phyloP scores from a whole-genome alignment of 2,797 vertebrate genomes.

The Chiloscyllium punctatum region DNA sequence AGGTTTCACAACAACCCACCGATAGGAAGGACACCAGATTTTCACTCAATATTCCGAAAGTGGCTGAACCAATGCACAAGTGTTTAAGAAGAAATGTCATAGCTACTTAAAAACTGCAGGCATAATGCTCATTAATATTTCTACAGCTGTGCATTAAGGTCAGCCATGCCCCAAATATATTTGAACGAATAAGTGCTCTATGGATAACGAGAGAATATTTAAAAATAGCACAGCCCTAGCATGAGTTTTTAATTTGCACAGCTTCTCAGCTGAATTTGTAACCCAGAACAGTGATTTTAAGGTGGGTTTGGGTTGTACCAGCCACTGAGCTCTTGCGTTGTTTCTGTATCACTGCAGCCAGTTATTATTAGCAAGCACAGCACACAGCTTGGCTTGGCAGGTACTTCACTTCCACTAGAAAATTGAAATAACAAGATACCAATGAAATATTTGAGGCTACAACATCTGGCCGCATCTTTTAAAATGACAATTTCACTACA shows the following conservation, averaged over 20 bases:
- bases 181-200: not conserved
- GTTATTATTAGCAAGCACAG: constrained; percentile 37
- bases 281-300: not conserved
- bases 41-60: too few relatives aligned
- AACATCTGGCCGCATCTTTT: not conserved
- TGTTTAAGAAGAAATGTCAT: not conserved
- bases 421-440: not conserved
- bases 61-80: too few relatives aligned
- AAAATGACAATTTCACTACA: too few relatives aligned
- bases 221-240: constrained; percentile 22
- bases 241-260: constrained; percentile 9
- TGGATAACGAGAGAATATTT: not conserved
- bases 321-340: constrained; percentile 42
- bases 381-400: not conserved
- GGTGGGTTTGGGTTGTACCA: not conserved
- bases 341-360: constrained; percentile 47
- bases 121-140: not conserved
- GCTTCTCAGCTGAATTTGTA: constrained; percentile 13
- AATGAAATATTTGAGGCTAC: not conserved
- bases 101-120: not conserved
- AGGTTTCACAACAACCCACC: too few relatives aligned
- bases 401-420: not conserved
- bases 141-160: not conserved
- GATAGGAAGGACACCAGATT: too few relatives aligned
- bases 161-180: not conserved